Percentiles rank a stretch among this genome's conserved stretches.
phyloP scores from a whole-genome alignment of 2,888 invertebrate species.

The Microplitis manilae region DNA sequence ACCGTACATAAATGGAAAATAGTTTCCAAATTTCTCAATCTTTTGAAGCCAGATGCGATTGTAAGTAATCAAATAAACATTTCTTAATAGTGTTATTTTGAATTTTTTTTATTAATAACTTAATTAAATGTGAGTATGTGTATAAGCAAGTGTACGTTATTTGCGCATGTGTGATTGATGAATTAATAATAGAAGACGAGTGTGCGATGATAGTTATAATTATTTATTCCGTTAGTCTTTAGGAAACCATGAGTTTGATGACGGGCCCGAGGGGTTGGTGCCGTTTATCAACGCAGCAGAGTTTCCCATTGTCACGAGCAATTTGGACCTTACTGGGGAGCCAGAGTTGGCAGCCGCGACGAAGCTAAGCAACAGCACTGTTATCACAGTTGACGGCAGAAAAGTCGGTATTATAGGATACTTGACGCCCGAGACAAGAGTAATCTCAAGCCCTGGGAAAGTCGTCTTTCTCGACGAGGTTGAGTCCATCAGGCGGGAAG shows the following conservation, averaged over 20 bases:
- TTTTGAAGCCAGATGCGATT: constrained; percentile 86
- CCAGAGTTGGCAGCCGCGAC: constrained; percentile 74
- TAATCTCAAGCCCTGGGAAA: constrained; percentile 73
- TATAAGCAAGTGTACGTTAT: background rate
- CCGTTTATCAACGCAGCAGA: constrained; percentile 81
- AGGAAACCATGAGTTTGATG: constrained; percentile 95
- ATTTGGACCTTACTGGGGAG: constrained; percentile 80
- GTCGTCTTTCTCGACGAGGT: constrained; percentile 79
- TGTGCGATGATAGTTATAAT: background rate
- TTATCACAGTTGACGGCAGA: constrained; percentile 78
- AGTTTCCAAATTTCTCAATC: constrained; percentile 84
- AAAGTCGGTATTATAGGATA: constrained; percentile 90
- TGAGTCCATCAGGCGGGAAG: constrained; percentile 78
- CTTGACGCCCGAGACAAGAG: constrained; percentile 85
- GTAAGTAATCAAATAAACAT: constrained; percentile 74
- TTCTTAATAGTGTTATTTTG: no score
- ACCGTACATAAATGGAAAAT: constrained; percentile 86
- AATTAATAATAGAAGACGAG: background rate
- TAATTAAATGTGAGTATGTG: background rate
- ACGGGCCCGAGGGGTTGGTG: constrained; percentile 81
- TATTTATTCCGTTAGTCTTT: constrained; percentile 77
- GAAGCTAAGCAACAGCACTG: constrained; percentile 77
- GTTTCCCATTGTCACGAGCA: constrained; percentile 84
- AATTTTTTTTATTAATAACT: no score
- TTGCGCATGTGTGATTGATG: background rate